Evolutionary conservation across 2,113 vertebrate genomes (phyloP).

Genomic region (Phyllostomus discolor): DNA sequence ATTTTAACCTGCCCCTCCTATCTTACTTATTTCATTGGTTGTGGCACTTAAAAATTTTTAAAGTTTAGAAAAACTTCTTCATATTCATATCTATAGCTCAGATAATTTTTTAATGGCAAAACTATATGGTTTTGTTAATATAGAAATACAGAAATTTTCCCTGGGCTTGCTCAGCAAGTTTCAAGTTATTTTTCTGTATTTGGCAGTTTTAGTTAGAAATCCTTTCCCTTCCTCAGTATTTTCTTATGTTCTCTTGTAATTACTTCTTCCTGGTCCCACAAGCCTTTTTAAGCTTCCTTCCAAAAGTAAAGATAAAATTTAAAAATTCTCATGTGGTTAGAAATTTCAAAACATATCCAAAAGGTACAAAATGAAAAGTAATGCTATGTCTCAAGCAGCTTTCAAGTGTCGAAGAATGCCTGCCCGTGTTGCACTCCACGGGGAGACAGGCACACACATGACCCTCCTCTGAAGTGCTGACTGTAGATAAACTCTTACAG

Average conservation of each 20-base stretch:
- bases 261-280: neutral
- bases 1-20: neutral
- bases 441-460: neutral
- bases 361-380: slow-evolving; percentile 35
- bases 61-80: neutral
- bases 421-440: neutral
- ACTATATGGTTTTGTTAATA: neutral
- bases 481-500: neutral
- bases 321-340: slow-evolving; percentile 2
- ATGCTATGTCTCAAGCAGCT: slow-evolving; percentile 13
- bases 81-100: neutral
- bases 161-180: neutral
- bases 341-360: slow-evolving; percentile 55
- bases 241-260: slow-evolving; percentile 26
- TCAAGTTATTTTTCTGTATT: slow-evolving; percentile 1
- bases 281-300: neutral
- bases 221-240: neutral
- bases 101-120: neutral
- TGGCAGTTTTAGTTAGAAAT: neutral
- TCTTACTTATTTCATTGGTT: neutral
- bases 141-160: neutral
- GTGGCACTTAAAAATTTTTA: neutral
- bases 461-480: neutral
- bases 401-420: slow-evolving; percentile 21
- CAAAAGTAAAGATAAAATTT: slow-evolving; percentile 16